Percentiles rank a stretch among this genome's conserved stretches.
phyloP scores from a whole-genome alignment of 1,140 invertebrate species.

The Dryas iulia region DNA sequence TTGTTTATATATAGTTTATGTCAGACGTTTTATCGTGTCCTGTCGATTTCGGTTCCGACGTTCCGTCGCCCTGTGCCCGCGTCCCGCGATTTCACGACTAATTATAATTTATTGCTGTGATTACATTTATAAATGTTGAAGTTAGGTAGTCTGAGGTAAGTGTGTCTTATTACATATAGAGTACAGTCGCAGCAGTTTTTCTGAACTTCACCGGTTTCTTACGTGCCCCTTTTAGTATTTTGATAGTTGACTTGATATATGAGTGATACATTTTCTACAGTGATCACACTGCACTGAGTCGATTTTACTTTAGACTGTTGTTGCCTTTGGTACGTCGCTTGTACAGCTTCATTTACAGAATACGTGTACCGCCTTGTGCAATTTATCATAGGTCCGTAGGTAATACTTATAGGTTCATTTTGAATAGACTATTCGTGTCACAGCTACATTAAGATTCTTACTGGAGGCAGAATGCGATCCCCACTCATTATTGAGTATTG shows the following conservation, averaged over 20 bases:
- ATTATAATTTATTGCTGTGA: constrained; percentile 79
- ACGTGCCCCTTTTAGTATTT: constrained; percentile 32
- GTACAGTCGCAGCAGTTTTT: constrained; percentile 58
- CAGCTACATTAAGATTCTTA: constrained; percentile 32
- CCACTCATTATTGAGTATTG: constrained; percentile 1
- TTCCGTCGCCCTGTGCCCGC: constrained; percentile 65
- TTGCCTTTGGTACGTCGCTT: constrained; percentile 19
- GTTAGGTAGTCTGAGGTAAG: constrained; percentile 69
- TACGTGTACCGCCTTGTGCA: constrained; percentile 34
- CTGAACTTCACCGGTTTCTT: constrained; percentile 41
- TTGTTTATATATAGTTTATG: constrained; percentile 74
- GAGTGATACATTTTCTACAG: constrained; percentile 45
- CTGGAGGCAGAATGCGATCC: constrained; percentile 44
- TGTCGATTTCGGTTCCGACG: constrained; percentile 65
- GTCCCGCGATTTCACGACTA: constrained; percentile 59
- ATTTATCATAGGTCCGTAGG: constrained; percentile 38
- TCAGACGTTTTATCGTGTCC: constrained; percentile 66
- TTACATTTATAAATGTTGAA: constrained; percentile 76
- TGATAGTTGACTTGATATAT: constrained; percentile 40
- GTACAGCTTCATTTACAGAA: constrained; percentile 23
- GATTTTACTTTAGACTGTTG: constrained; percentile 38
- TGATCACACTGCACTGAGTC: constrained; percentile 42
- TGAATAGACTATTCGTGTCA: constrained; percentile 51
- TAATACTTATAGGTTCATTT: constrained; percentile 35
- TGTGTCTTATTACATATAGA: constrained; percentile 69